These are phyloP conservation scores for Prunella strophiata DNA, from an alignment of 2,797 vertebrate species.

Conservation along the genomic window DNA sequence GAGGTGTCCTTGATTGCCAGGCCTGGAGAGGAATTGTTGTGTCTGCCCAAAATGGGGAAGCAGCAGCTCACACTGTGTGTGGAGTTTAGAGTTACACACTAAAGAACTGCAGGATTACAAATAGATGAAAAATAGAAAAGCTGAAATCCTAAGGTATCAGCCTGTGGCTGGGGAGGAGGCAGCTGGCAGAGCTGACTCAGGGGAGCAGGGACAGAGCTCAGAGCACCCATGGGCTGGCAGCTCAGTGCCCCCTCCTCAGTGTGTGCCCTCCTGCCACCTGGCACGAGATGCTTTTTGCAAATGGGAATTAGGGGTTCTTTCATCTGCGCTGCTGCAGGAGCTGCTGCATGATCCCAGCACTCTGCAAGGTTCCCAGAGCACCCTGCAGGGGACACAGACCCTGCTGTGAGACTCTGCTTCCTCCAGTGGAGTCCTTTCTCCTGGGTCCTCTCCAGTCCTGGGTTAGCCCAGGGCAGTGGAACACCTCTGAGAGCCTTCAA, in stretches of 20 bases:
- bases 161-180: background rate
- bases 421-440: accelerated
- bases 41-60: background rate
- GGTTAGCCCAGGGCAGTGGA: background rate
- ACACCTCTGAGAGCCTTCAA: background rate
- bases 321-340: background rate
- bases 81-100: background rate
- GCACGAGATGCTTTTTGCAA: background rate
- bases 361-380: background rate
- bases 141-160: background rate
- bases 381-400: accelerated
- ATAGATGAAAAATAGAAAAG: background rate
- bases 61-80: background rate
- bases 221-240: background rate
- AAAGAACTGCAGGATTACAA: background rate
- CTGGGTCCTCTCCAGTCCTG: background rate
- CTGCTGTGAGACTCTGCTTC: accelerated
- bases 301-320: background rate
- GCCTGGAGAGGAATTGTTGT: background rate
- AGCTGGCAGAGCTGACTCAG: background rate
- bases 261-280: background rate
- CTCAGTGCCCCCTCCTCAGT: background rate
- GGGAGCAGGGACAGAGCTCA: accelerated
- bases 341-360: background rate
- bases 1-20: background rate